A percentile compares a stretch with the other conserved stretches of the same genome.
These are phyloP conservation scores for Sanderia malayensis DNA, from an alignment of 30 jellyfish, hydroid and myxozoan genomes.

Conservation along the genomic window DNA sequence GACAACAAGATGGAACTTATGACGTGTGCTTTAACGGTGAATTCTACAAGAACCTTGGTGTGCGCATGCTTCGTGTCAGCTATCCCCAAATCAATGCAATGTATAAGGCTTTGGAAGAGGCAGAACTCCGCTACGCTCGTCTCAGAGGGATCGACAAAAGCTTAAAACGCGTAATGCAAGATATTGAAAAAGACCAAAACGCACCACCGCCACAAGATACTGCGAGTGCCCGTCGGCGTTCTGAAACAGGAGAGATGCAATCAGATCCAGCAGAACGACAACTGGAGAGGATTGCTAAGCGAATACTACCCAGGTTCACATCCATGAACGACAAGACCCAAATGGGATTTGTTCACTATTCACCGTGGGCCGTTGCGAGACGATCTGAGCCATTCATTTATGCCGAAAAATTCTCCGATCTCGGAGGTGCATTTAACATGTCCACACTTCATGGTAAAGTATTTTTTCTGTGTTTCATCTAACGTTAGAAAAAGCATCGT, in stretches of 20 bases:
- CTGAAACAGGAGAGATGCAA: not conserved
- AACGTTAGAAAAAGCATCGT: not conserved
- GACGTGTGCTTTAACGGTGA: constrained; percentile 44
- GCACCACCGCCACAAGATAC: not conserved
- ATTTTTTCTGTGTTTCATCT: not conserved
- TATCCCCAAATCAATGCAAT: not conserved
- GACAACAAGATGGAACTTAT: constrained; percentile 1
- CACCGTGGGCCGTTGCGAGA: constrained; percentile 41
- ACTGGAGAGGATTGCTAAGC: not conserved
- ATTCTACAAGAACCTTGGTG: constrained; percentile 28
- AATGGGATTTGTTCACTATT: constrained; percentile 25
- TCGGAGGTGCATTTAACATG: not conserved
- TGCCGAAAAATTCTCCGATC: not conserved
- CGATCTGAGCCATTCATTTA: constrained; percentile 5
- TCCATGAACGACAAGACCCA: constrained; percentile 15
- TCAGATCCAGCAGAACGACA: not conserved
- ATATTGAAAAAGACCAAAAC: constrained; percentile 7
- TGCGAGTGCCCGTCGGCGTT: not conserved
- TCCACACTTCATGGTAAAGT: not conserved
- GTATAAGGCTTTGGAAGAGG: constrained; percentile 39
- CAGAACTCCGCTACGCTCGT: constrained; percentile 20
- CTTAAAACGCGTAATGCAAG: constrained; percentile 1
- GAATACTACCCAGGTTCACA: constrained; percentile 21
- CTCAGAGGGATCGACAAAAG: constrained; percentile 5
- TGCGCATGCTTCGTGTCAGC: constrained; percentile 8